These are phyloP conservation scores for Gallinago jamesoni DNA, from an alignment of 2,113 vertebrate species.

Conservation along the genomic window DNA sequence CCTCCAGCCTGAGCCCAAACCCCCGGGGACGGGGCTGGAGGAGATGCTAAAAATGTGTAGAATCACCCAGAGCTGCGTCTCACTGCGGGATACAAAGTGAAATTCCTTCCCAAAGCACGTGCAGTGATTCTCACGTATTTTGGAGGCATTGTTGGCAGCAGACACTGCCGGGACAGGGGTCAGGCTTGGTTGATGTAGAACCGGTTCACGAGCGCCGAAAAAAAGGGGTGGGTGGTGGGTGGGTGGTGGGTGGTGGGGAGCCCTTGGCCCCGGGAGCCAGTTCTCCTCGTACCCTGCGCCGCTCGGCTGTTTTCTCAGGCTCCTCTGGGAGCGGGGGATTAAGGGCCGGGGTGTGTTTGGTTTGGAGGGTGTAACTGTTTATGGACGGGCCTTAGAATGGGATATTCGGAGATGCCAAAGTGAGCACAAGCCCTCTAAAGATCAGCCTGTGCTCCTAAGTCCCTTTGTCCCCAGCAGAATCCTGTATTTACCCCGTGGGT, in stretches of 20 bases:
- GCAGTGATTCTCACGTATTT: not conserved
- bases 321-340: not conserved
- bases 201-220: fast-evolving
- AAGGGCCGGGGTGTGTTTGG: not conserved
- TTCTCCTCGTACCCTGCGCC: not conserved
- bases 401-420: not conserved
- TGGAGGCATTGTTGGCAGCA: not conserved
- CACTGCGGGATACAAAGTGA: fast-evolving
- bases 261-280: not conserved
- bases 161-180: not conserved
- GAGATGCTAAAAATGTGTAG: not conserved
- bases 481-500: fast-evolving
- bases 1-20: not conserved
- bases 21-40: not conserved
- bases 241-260: not conserved
- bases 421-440: not conserved
- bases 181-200: not conserved
- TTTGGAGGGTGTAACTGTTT: not conserved
- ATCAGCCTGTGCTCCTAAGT: not conserved
- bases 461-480: not conserved
- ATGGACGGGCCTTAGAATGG: not conserved
- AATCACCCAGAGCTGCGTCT: too few relatives aligned
- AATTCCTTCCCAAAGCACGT: not conserved
- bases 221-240: not conserved
- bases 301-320: not conserved